Evolutionary conservation across 2,888 invertebrate species (phyloP), one percentile per base, ranked within the genome.

Genomic region (Melieria crassipennis): DNA sequence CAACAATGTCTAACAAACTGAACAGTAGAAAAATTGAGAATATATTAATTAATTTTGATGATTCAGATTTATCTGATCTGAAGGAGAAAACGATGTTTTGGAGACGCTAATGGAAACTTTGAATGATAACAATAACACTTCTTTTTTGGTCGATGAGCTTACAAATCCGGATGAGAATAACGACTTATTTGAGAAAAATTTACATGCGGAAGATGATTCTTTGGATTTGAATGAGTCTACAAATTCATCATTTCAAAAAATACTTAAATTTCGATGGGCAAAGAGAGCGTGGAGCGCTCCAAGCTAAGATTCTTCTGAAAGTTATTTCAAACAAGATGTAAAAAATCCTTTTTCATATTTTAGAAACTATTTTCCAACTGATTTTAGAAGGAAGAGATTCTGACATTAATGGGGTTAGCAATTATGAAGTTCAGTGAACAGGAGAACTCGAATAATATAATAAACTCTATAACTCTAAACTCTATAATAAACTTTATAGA

Each of bases 131-230:
- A 56, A 11, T n/a, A 56, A 56, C 16, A 56, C 11, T 56, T 56
- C 56, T 56, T 56, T 56, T 56, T 56, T 64, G n/a, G 50, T 64
- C 64, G 52, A 9, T 55, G 56, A 56, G 16, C 16, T 16, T 16
- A 16, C 16, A 16, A 16, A 16, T 16, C 16, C 16, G 16, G 16
- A 16, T 16, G 55, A 45, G 55, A 55, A 45, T 56, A 65, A 9
- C 65, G 56, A 55, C 47, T 65, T 65, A 65, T 65, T 65, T 65
- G 65, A 65, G 13, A 55, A 65, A 65, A 52, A 65, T 30, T 65
- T 52, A 52, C 30, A 55, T 52, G 55, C 30, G 42, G 65, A 10
- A 42, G 9, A 56, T 43, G 65, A 65, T 16, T 16, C 65, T 13
- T 57, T 65, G 65, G 65, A n/a, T 5, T 56, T 56, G 46, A 13